Conservation (phyloP, 2,888 invertebrate species). For the Lepidocyrtinus sp. region DNA sequence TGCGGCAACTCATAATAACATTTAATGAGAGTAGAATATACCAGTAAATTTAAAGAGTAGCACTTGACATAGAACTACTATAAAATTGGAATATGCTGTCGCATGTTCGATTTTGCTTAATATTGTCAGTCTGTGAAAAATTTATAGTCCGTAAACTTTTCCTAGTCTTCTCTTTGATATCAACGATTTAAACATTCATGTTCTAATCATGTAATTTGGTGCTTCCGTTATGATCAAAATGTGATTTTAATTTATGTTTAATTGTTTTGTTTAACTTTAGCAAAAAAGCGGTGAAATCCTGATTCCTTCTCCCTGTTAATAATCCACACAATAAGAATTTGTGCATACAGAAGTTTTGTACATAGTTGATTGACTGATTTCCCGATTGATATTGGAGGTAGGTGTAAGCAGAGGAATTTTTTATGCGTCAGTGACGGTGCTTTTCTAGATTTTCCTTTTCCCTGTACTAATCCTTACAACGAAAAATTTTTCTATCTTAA, state of each 20-base stretch:
- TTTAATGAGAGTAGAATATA: too few species aligned
- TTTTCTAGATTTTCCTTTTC: slow-evolving; percentile 8
- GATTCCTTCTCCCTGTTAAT: slow-evolving; percentile 38
- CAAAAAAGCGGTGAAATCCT: slow-evolving; percentile 56
- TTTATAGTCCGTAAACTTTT: background rate
- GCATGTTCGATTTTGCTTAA: too few species aligned
- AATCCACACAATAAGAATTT: slow-evolving; percentile 13
- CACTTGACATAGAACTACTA: too few species aligned
- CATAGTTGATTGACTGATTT: too few species aligned
- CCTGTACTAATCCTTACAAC: background rate
- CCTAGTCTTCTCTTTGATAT: background rate
- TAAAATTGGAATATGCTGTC: too few species aligned
- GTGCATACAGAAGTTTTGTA: slow-evolving; percentile 3
- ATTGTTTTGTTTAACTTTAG: slow-evolving; percentile 50
- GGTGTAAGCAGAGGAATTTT: slow-evolving; percentile 23
- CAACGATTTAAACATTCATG: background rate
- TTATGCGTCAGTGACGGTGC: background rate
- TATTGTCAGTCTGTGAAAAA: too few species aligned
- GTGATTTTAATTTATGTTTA: background rate
- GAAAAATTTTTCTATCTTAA: too few species aligned
- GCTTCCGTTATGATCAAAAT: slow-evolving; percentile 30
- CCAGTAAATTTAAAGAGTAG: too few species aligned
- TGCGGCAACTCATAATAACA: slow-evolving; percentile 75
- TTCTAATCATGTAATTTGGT: slow-evolving; percentile 37
- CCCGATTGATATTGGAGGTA: too few species aligned